Evolutionary conservation across 1,140 invertebrate genomes (phyloP).

Genomic region (Leptoteleia sp.): DNA sequence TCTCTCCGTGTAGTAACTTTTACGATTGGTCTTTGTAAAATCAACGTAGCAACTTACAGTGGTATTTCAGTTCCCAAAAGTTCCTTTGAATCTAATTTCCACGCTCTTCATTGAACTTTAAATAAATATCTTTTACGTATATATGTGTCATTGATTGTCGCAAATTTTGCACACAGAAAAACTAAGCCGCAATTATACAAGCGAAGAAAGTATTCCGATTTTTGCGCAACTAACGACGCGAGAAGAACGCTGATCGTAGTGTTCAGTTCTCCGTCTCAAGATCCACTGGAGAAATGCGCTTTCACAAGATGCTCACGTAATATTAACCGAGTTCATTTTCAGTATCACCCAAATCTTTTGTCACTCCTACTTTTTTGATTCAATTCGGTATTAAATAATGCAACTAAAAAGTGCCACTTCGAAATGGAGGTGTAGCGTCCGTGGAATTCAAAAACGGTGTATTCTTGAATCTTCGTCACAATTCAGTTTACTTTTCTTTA

Average conservation of each 20-base stretch:
- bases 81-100: not conserved
- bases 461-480: not conserved
- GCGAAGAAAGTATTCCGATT: slow-evolving; percentile 29
- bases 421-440: not conserved
- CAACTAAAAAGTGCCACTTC: not conserved
- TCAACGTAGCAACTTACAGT: no score
- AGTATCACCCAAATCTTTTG: slow-evolving; percentile 41
- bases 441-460: not conserved
- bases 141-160: not conserved
- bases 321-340: slow-evolving; percentile 59
- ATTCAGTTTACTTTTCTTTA: not conserved
- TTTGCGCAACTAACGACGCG: slow-evolving; percentile 33
- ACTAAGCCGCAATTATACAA: slow-evolving; percentile 24
- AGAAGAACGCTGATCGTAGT: slow-evolving; percentile 53
- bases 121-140: not conserved
- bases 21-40: no score
- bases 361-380: slow-evolving; percentile 27
- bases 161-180: slow-evolving; percentile 18
- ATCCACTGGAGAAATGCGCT: slow-evolving; percentile 73
- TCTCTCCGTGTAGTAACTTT: no score
- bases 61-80: not conserved
- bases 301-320: slow-evolving; percentile 74
- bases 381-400: not conserved
- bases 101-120: not conserved
- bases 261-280: slow-evolving; percentile 64